Evolutionary conservation across 2,113 vertebrate species (phyloP).

Genomic region (Entosphenus tridentatus): DNA sequence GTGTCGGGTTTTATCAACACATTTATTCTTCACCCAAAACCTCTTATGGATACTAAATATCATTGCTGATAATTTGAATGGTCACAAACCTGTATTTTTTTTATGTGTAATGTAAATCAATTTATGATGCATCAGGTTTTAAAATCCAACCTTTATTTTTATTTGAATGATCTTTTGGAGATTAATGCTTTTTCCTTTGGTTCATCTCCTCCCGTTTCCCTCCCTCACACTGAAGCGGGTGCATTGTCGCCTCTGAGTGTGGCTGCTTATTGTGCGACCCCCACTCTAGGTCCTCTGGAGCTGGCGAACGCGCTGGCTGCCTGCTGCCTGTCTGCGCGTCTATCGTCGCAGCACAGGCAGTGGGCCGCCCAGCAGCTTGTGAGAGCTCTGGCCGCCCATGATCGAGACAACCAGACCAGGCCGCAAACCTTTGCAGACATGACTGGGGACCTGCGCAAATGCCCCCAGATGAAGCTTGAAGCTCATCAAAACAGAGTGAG

Average conservation of each 20-base stretch:
- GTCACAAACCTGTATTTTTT: too few species aligned
- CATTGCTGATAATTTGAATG: too few species aligned
- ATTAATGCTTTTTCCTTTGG: background rate
- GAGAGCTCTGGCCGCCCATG: conserved; percentile 69
- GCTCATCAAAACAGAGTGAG: conserved; percentile 82
- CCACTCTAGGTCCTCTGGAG: conserved; percentile 89
- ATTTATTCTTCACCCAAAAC: too few species aligned
- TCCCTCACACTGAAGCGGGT: background rate
- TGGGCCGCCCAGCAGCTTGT: conserved; percentile 95
- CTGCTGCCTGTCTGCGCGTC: conserved; percentile 80
- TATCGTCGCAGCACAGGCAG: conserved; percentile 87
- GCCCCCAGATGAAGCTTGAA: conserved; percentile 73
- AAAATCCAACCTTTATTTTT: background rate
- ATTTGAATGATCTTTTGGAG: background rate
- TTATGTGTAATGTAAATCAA: too few species aligned
- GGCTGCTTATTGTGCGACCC: conserved; percentile 15
- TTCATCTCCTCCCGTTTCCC: background rate
- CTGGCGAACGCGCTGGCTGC: conserved; percentile 90
- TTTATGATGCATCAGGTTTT: too few species aligned
- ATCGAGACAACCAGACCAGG: conserved; percentile 65
- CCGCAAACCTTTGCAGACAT: conserved; percentile 83
- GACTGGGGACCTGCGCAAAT: conserved; percentile 75
- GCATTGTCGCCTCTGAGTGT: background rate
- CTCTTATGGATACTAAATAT: too few species aligned
- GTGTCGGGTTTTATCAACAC: too few species aligned